phyloP scores from a whole-genome alignment of 1,140 invertebrate species.

The Homarus americanus region DNA sequence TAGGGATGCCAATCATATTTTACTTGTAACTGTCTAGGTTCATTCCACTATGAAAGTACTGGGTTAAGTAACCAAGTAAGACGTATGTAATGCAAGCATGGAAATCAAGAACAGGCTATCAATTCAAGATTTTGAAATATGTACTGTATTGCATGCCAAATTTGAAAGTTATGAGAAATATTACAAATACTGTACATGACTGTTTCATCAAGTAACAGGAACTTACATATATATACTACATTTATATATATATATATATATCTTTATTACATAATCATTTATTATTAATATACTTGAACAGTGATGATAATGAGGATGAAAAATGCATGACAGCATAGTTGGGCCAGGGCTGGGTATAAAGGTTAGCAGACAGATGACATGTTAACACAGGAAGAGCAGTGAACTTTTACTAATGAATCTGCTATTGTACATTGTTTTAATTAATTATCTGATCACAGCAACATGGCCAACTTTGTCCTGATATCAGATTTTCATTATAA shows the following conservation, averaged over 20 bases:
- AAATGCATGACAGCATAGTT: slow-evolving; percentile 8
- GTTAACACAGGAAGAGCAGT: neutral
- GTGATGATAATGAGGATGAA: neutral
- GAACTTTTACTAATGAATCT: neutral
- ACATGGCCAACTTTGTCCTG: neutral
- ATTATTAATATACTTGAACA: neutral
- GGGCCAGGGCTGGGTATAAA: neutral
- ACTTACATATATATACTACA: neutral
- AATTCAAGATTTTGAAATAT: neutral
- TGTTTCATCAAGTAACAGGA: too few relatives aligned
- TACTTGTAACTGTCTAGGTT: neutral
- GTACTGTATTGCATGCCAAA: too few relatives aligned
- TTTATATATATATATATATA: slow-evolving; percentile 7
- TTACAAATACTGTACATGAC: too few relatives aligned
- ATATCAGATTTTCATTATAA: too few relatives aligned
- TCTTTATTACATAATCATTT: slow-evolving; percentile 16
- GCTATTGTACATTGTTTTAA: neutral
- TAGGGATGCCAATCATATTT: neutral
- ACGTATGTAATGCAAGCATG: neutral
- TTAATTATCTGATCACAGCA: neutral
- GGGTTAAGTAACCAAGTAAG: neutral
- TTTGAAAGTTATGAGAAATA: too few relatives aligned
- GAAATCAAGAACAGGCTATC: neutral
- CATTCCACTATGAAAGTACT: neutral
- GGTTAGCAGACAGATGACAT: neutral